Conservation (phyloP, 2,888 invertebrate genomes). For the Mesochorus sp. region DNA sequence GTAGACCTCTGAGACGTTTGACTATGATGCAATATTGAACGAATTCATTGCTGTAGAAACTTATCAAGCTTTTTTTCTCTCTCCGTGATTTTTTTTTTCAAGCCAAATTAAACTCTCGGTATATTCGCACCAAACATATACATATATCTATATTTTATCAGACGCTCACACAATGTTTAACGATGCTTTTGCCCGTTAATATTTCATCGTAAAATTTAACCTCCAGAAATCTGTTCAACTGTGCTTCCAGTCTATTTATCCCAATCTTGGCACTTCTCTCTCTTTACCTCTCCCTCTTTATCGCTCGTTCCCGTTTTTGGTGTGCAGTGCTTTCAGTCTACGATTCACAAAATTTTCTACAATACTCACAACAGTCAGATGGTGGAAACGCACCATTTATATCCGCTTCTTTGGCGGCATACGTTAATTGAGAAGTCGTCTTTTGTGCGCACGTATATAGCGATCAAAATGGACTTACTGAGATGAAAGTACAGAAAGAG, state of each 20-base stretch:
- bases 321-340: constrained; percentile 34
- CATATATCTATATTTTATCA: constrained; percentile 35
- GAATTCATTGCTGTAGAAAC: neutral
- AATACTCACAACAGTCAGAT: neutral
- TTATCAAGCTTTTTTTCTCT: neutral
- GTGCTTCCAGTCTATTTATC: constrained; percentile 18
- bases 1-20: too few relatives aligned
- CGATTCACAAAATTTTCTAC: constrained; percentile 48
- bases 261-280: constrained; percentile 19
- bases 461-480: constrained; percentile 13
- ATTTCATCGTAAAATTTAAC: constrained; percentile 45
- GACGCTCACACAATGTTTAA: constrained; percentile 22
- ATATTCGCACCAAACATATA: neutral
- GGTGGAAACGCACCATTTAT: constrained; percentile 34
- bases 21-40: constrained; percentile 57
- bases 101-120: constrained; percentile 12
- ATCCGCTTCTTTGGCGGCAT: constrained; percentile 27
- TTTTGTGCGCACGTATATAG: constrained; percentile 17
- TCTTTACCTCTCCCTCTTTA: neutral
- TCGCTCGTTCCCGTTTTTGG: constrained; percentile 1
- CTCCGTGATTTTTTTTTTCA: neutral
- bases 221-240: constrained; percentile 12
- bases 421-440: constrained; percentile 45
- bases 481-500: neutral
- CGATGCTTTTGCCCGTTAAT: constrained; percentile 16